phyloP scores from a whole-genome alignment of 2,797 vertebrate species.

The Rhinella marina region DNA sequence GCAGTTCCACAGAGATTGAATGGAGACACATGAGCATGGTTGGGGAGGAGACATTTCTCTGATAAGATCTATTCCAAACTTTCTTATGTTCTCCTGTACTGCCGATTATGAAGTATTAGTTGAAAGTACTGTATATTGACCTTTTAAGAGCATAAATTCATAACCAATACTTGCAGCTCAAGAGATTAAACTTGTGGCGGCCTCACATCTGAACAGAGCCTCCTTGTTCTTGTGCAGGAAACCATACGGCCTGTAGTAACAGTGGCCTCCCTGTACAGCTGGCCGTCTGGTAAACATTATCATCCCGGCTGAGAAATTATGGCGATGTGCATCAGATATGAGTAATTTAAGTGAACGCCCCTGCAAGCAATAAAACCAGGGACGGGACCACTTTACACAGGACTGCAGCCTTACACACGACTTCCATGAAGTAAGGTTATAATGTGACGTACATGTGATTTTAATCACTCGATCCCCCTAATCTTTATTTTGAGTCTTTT shows the following conservation, averaged over 20 bases:
- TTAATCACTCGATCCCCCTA: not conserved
- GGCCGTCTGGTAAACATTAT: slow-evolving; percentile 23
- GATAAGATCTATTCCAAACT: no score
- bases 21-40: no score
- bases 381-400: not conserved
- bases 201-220: not conserved
- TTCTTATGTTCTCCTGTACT: no score
- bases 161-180: not conserved
- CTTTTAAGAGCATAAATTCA: no score
- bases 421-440: not conserved
- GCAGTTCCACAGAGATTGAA: no score
- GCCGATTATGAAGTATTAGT: no score
- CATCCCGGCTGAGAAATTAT: not conserved
- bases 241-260: not conserved
- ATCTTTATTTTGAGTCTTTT: not conserved
- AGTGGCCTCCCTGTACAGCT: not conserved
- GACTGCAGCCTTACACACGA: not conserved
- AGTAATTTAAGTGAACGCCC: not conserved
- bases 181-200: not conserved
- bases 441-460: not conserved
- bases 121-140: no score
- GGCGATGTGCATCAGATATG: not conserved
- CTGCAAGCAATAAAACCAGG: not conserved
- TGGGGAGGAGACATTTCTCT: no score
- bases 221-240: slow-evolving; percentile 8